Evolutionary conservation across 2,113 vertebrate genomes (phyloP), one percentile per base, ranked within the genome.

Genomic region (Alligator sinensis): DNA sequence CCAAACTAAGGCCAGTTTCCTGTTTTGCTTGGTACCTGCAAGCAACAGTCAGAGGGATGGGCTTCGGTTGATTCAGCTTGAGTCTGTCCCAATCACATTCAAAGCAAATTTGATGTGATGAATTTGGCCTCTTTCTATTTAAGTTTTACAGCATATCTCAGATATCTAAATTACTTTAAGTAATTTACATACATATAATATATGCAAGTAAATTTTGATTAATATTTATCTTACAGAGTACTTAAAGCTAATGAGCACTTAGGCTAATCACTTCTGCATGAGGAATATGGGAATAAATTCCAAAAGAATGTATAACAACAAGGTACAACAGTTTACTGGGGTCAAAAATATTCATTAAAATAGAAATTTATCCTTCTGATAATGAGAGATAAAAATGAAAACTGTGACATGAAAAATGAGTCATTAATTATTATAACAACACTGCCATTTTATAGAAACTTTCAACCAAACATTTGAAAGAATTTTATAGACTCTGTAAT

Each of bases 231-330:
- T 80, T 84, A 90, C 58, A 78, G 59, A 61, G 47, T 75, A 61
- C 38, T 93, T 90, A 93, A 81, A 93, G 84, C 21, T 90, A 92
- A 93, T 80, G 14, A 94, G n/a, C 16, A 62, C 8, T 89, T 92
- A 75, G 22, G 68, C 9, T 84, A 82, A 88, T 80, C 14, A 54
- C 70, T 90, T 90, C 62, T 77, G 28, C 59, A n/a, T 77, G 55
- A 93, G 27, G 14, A 74, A 77, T 28, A 68, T 2, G 24, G 28
- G 38, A 88, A 96, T 87, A 90, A 90, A 64, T 21, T 80, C 82
- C 6, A 88, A 88, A 84, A 84, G 30, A 78, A 6, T 77, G 22
- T 19, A 84, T 60, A 92, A 55, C 6, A 89, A 59, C 2, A 81
- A 90, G 25, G 11, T 89, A 82, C 58, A 85, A 80, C 19, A 92